A percentile compares a stretch with the other conserved stretches of the same genome.
phyloP scores from a whole-genome alignment of 2,797 vertebrate genomes.

The Mormyrus proboscirostris region DNA sequence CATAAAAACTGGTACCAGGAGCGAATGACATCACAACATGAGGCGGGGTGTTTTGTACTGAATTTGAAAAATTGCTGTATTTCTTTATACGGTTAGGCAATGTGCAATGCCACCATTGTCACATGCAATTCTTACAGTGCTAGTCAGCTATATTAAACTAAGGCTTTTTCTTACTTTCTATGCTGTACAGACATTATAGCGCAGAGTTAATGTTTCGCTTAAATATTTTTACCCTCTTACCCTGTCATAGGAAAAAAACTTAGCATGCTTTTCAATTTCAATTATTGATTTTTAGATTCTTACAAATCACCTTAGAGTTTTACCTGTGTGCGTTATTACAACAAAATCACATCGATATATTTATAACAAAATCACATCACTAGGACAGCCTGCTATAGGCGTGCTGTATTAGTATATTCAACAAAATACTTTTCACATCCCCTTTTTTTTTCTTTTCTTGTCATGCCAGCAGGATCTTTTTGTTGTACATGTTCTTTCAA shows the following conservation, averaged over 20 bases:
- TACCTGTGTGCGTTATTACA: too few species aligned
- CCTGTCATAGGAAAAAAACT: background rate
- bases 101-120: background rate
- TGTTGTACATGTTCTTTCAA: background rate
- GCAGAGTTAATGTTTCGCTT: background rate
- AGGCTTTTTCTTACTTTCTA: background rate
- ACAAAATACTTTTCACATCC: too few species aligned
- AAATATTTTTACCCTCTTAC: background rate
- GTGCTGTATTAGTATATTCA: background rate
- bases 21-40: too few species aligned
- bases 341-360: too few species aligned
- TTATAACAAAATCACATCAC: too few species aligned
- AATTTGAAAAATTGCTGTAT: background rate
- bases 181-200: background rate
- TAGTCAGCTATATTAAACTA: background rate
- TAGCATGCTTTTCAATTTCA: background rate
- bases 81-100: background rate
- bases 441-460: background rate
- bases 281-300: background rate
- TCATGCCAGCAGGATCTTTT: background rate
- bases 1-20: background rate
- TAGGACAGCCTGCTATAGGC: too few species aligned
- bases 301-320: background rate
- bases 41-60: background rate
- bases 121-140: background rate